Base-by-base conservation (phyloP, 2,113 vertebrate species). In the Lanius collurio region DNA sequence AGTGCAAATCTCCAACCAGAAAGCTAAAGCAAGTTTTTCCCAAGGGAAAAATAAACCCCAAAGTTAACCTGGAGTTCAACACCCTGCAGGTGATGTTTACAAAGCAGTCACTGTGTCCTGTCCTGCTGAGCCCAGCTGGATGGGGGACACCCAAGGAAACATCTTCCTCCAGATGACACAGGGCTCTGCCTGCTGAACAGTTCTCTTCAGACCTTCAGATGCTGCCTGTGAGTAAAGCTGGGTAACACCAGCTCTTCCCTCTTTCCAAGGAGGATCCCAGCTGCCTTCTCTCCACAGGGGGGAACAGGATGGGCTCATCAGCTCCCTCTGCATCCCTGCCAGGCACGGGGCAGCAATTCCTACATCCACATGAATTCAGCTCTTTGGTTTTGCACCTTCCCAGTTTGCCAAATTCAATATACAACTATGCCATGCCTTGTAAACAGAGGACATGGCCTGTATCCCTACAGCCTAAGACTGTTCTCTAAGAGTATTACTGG, bases 281-380 rank as follows among this genome's bases (percentile, higher is more conserved):
- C 42, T 62, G 6, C 35, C 20, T 20, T 35, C 5, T 13, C 19
- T 22, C 12, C 10, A 10, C 4, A 3, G 5, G 2, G 44, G 4
- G 17, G 39, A 46, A 21, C 5, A 33, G 50, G 50, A 35, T 1
- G 16, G 28, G 39, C 15, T 22, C 13, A 9, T 15, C 47, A 56
- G 20, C 7, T 10, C 8, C 30, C 67, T 31, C 73, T 47, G 55
- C 27, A 14, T 14, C 15, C 6, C 50, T 39, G 67, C 39, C 60
- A 56, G 6, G 47, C 47, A 0, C 2, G 18, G 31, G 19, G 21
- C 3, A 33, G 50, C 47, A 55, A 15, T 15, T 23, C n/a, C 31
- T 15, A 4, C 53, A 44, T 1, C 2, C 0, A 20, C 31, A 13
- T 0, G 6, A 21, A 18, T 10, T 30, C 21, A 31, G 8, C 20